Evolutionary conservation across 2,797 vertebrate genomes (phyloP).

Genomic region (Sebastiscus albofasciatus): DNA sequence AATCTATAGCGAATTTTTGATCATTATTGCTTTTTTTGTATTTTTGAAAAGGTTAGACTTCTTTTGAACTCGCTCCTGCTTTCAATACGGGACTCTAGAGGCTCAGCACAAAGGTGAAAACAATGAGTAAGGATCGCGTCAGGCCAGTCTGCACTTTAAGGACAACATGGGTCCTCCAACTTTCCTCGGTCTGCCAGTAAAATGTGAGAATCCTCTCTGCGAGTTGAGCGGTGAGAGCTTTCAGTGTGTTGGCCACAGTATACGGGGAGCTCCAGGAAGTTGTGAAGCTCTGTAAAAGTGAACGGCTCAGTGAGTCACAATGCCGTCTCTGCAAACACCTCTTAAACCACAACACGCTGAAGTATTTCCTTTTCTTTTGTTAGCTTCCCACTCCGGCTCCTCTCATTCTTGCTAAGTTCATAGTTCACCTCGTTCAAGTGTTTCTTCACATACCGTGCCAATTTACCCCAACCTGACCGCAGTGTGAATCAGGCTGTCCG

Average conservation of each 20-base stretch:
- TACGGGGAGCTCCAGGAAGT: slow-evolving; percentile 74
- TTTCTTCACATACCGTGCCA: slow-evolving; percentile 44
- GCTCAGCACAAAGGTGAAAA: slow-evolving; percentile 54
- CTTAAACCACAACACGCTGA: slow-evolving; percentile 74
- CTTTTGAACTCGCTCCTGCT: slow-evolving; percentile 47
- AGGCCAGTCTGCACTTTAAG: slow-evolving; percentile 53
- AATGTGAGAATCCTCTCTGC: slow-evolving; percentile 67
- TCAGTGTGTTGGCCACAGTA: slow-evolving; percentile 65
- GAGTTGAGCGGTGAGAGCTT: slow-evolving; percentile 62
- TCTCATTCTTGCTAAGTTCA: slow-evolving; percentile 63
- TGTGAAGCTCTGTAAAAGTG: slow-evolving; percentile 77
- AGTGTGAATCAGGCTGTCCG: slow-evolving; percentile 39
- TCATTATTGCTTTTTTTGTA: slow-evolving; percentile 44
- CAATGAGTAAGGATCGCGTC: slow-evolving; percentile 48
- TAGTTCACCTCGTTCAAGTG: slow-evolving; percentile 69
- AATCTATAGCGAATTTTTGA: slow-evolving; percentile 63
- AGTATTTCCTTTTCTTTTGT: slow-evolving; percentile 61
- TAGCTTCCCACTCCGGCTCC: slow-evolving; percentile 48
- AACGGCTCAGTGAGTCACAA: slow-evolving; percentile 80
- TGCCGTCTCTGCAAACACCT: slow-evolving; percentile 71
- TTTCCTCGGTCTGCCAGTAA: slow-evolving; percentile 64
- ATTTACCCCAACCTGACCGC: slow-evolving; percentile 48
- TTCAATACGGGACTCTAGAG: slow-evolving; percentile 31
- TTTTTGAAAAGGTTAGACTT: slow-evolving; percentile 43
- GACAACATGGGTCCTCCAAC: slow-evolving; percentile 50